These are phyloP conservation scores for Delphinus delphis DNA, from an alignment of 2,113 vertebrate species.

Conservation along the genomic window DNA sequence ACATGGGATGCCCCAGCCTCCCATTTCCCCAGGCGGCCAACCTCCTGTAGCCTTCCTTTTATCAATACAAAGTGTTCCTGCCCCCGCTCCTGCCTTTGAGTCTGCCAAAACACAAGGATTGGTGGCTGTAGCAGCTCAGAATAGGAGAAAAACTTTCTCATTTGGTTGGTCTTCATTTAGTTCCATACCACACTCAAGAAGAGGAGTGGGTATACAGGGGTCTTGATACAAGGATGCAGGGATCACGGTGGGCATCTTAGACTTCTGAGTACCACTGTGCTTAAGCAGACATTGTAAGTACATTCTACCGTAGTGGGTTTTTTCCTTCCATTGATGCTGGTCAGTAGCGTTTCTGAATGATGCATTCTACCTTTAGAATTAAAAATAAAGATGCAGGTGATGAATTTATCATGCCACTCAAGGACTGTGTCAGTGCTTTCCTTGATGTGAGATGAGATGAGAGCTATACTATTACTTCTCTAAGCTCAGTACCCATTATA, in stretches of 20 bases:
- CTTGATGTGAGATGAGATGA: neutral
- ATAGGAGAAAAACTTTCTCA: neutral
- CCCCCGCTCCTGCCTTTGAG: accelerated
- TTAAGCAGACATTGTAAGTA: neutral
- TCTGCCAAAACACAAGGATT: neutral
- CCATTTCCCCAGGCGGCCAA: too few relatives aligned
- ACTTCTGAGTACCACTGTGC: accelerated
- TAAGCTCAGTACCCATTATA: neutral
- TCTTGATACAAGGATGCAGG: too few relatives aligned
- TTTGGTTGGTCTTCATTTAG: neutral
- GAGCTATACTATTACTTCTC: neutral
- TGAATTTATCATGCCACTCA: neutral
- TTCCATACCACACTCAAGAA: neutral
- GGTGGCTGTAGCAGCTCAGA: neutral
- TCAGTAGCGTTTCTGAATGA: neutral
- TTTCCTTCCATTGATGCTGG: neutral
- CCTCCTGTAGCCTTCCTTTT: too few relatives aligned
- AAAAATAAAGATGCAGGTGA: neutral
- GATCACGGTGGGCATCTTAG: neutral
- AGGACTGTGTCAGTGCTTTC: neutral
- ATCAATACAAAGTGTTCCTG: accelerated
- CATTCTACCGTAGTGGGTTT: too few relatives aligned
- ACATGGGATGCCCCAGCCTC: accelerated
- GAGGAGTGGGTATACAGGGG: accelerated
- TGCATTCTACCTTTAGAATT: neutral